Evolutionary conservation across 1,140 invertebrate genomes (phyloP).

Genomic region (Stegodyphus mimosarum): DNA sequence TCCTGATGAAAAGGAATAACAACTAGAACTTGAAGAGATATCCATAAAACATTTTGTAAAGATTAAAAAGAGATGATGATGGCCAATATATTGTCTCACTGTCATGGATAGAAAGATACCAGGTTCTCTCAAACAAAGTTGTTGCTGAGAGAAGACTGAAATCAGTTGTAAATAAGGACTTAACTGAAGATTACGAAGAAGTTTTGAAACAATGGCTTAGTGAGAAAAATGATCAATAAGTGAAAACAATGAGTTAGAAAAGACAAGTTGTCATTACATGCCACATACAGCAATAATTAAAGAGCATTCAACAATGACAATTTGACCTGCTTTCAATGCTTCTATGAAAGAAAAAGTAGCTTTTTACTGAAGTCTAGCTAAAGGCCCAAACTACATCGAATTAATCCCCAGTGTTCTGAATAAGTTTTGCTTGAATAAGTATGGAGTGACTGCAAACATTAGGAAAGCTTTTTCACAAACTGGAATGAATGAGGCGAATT

Average conservation of each 20-base stretch:
- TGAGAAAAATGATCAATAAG: neutral
- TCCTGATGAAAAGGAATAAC: too few species aligned
- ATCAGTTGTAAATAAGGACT: neutral
- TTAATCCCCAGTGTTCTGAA: neutral
- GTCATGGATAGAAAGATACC: too few species aligned
- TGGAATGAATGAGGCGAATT: neutral
- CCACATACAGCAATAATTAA: neutral
- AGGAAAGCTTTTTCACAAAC: neutral
- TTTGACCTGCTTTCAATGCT: neutral
- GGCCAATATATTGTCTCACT: too few species aligned
- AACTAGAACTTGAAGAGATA: too few species aligned
- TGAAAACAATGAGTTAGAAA: neutral
- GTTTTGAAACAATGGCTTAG: neutral
- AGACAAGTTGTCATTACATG: neutral
- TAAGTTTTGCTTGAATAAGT: neutral
- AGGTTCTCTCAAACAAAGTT: too few species aligned
- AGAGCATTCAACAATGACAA: neutral
- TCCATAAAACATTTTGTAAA: too few species aligned
- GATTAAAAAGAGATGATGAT: too few species aligned
- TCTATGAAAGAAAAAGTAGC: neutral
- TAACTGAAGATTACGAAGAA: neutral
- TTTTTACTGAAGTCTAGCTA: neutral
- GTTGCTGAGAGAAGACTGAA: too few species aligned
- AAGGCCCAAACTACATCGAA: neutral
- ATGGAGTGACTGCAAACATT: neutral